Conservation (phyloP, 2,113 vertebrate species). For the Catagonus wagneri region DNA sequence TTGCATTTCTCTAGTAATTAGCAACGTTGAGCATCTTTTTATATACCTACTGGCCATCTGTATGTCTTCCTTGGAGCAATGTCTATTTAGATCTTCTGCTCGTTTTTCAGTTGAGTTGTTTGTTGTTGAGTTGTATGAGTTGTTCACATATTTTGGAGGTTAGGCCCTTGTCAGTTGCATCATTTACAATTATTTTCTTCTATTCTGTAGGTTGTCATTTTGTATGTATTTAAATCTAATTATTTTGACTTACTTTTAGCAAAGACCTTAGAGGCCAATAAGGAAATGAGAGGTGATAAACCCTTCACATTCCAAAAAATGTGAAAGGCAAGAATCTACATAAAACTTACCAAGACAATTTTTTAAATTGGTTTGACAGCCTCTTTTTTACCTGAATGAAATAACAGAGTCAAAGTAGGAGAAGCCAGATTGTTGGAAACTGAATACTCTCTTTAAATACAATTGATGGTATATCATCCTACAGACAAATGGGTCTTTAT, state of each 20-base stretch:
- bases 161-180: too few relatives aligned
- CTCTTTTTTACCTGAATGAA: background rate
- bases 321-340: background rate
- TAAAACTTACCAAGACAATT: background rate
- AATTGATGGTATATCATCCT: background rate
- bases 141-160: too few relatives aligned
- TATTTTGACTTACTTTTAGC: slow-evolving; percentile 13
- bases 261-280: background rate
- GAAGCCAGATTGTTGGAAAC: background rate
- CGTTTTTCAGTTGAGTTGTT: too few relatives aligned
- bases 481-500: background rate
- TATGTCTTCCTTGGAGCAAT: too few relatives aligned
- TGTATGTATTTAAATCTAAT: slow-evolving; percentile 36
- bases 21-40: too few relatives aligned
- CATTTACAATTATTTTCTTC: too few relatives aligned
- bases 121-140: too few relatives aligned
- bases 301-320: background rate
- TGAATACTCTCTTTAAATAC: background rate
- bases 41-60: too few relatives aligned
- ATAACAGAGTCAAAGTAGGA: background rate
- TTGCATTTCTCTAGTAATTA: too few relatives aligned
- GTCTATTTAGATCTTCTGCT: too few relatives aligned
- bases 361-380: background rate
- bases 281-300: background rate
- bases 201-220: too few relatives aligned